These are phyloP conservation scores for Thermophis baileyi DNA, from an alignment of 2,113 vertebrate genomes.

Conservation along the genomic window DNA sequence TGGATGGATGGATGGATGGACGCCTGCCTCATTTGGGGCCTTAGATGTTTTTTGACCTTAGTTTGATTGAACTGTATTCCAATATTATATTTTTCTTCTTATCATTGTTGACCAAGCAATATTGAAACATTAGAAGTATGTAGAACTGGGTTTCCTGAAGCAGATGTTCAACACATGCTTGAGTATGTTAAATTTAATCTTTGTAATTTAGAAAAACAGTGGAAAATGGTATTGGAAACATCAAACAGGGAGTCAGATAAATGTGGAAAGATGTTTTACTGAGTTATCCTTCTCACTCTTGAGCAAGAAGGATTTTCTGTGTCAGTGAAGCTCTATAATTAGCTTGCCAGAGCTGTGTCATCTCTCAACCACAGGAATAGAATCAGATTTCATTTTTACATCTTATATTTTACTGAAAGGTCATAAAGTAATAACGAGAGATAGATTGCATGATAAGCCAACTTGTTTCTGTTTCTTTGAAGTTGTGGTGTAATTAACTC, in stretches of 20 bases:
- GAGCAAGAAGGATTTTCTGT: neutral
- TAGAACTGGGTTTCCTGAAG: neutral
- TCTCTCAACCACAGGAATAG: neutral
- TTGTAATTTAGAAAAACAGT: neutral
- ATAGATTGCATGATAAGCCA: slow-evolving; percentile 9
- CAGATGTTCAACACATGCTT: neutral
- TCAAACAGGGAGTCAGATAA: neutral
- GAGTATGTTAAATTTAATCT: neutral
- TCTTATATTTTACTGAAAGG: neutral
- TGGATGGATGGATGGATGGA: neutral
- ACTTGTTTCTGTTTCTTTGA: slow-evolving; percentile 27
- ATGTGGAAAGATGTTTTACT: neutral
- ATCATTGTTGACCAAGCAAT: neutral
- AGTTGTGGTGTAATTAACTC: neutral
- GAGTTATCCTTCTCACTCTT: neutral
- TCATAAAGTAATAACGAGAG: slow-evolving; percentile 27
- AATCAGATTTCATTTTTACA: slow-evolving; percentile 7
- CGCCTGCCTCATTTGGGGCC: neutral
- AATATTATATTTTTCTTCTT: neutral
- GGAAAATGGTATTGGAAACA: neutral
- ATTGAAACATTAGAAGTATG: neutral
- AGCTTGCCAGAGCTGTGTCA: neutral
- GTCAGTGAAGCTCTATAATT: neutral
- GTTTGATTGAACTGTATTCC: neutral
- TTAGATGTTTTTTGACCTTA: neutral